These are phyloP conservation scores for Trichogramma pretiosum DNA, from an alignment of 1,140 invertebrate genomes.

Conservation along the genomic window DNA sequence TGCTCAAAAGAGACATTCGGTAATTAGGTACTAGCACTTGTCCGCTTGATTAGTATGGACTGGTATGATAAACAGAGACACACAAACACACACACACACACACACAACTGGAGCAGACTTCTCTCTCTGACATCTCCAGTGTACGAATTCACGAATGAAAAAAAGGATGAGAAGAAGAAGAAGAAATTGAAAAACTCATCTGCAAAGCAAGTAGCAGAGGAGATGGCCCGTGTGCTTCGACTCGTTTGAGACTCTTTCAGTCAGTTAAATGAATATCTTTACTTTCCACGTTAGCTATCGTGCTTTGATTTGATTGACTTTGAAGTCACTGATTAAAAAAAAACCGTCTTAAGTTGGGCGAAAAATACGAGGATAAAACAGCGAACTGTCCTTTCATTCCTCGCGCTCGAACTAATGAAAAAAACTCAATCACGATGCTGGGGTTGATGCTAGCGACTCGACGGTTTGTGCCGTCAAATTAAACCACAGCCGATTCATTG, in stretches of 20 bases:
- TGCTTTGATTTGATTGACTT: constrained; percentile 33
- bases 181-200: not conserved
- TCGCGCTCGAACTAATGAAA: not conserved
- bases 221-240: no score
- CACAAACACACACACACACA: not conserved
- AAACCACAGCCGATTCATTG: constrained; percentile 1
- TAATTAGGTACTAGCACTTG: no score
- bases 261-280: constrained; percentile 15
- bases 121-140: no score
- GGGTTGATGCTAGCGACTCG: not conserved
- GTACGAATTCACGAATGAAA: constrained; percentile 16
- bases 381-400: constrained; percentile 1
- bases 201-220: constrained; percentile 19
- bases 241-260: constrained; percentile 33
- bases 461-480: constrained; percentile 4
- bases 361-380: constrained; percentile 6
- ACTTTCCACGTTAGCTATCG: constrained; percentile 17
- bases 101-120: no score
- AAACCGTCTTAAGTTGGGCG: constrained; percentile 12
- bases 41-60: constrained; percentile 5
- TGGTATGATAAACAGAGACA: not conserved
- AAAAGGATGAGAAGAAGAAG: not conserved
- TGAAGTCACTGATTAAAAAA: constrained; percentile 44
- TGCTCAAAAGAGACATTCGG: not conserved
- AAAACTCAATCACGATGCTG: not conserved